Evolutionary conservation across 2,888 invertebrate genomes (phyloP).

Genomic region (Amphipyra berbera): DNA sequence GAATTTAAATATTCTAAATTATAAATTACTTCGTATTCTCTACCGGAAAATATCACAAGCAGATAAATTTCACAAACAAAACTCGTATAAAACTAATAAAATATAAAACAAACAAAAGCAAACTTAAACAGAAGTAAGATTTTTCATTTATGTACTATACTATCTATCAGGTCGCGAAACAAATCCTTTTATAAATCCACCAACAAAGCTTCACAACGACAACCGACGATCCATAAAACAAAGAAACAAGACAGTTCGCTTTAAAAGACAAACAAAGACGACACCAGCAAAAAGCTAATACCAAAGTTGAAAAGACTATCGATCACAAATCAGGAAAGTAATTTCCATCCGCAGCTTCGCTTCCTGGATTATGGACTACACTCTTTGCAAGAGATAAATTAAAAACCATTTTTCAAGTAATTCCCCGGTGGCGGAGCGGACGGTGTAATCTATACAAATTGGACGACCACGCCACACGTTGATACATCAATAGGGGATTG

Average conservation of each 20-base stretch:
- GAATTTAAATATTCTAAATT: no score
- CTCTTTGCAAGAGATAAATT: conserved; percentile 67
- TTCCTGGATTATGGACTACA: conserved; percentile 42
- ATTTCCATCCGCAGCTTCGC: conserved; percentile 31
- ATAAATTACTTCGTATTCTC: no score
- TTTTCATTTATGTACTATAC: conserved; percentile 8
- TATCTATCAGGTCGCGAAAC: conserved; percentile 11
- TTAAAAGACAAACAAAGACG: conserved; percentile 49
- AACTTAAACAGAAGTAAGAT: conserved; percentile 21
- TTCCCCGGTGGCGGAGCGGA: conserved; percentile 60
- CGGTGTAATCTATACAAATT: conserved; percentile 77
- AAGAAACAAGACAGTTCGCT: conserved; percentile 42
- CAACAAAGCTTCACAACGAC: conserved; percentile 31
- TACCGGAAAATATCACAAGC: no score
- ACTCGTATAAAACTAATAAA: no score
- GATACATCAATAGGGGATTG: conserved; percentile 68
- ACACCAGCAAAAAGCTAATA: conserved; percentile 42
- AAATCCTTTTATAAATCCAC: conserved; percentile 40
- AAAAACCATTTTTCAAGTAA: conserved; percentile 78
- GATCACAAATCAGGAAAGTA: conserved; percentile 53
- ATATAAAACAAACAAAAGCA: not conserved
- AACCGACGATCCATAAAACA: conserved; percentile 36
- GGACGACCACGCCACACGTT: conserved; percentile 64
- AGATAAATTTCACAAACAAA: no score
- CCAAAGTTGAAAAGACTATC: conserved; percentile 50